Evolutionary conservation across 2,888 invertebrate genomes (phyloP), one percentile per base, ranked within the genome.

Genomic region (Amphipoea lucens): DNA sequence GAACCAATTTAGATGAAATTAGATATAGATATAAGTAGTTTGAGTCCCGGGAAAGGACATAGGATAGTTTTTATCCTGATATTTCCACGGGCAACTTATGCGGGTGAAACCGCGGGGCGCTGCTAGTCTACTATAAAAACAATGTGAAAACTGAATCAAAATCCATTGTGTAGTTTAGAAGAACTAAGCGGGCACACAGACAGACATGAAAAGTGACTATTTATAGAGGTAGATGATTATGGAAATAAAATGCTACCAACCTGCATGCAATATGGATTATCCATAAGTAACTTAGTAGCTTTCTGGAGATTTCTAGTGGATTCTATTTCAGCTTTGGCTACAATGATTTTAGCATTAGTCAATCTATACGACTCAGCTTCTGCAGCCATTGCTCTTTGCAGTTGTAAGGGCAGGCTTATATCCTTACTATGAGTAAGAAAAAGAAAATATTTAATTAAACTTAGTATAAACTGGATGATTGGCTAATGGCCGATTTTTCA

Each of bases 291-390:
- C 82, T 97, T 97, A 4, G 98, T 97, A 17, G 98, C 98, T 91
- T 97, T 97, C 90, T 97, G 97, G 75, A 98, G 95, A 75, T 97
- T 97, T 82, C 95, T 95, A 0, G 97, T 97, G 3, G 98, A 97
- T 91, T 97, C 97, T 86, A 97, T 97, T 93, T 98, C 98, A 76
- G 98, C 97, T 90, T 97, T 97, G 1, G 98, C 98, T 2, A 97
- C 97, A 81, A 97, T 96, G 76, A 98, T 97, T 96, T 98, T 97
- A 12, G 97, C 97, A 74, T 97, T 95, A 54, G 97, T 97, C 88
- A 97, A 96, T 85, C 97, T 95, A 6, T 97, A 95, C 2, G 97
- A 97, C 90, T 97, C 97, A 29, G 97, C 97, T 94, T 98, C 97
- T 40, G 97, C 97, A 9, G 97, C 97, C 97, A 97, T 98, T 68